Evolutionary conservation across 2,888 invertebrate genomes (phyloP).

Genomic region (Brassicogethes aeneus): DNA sequence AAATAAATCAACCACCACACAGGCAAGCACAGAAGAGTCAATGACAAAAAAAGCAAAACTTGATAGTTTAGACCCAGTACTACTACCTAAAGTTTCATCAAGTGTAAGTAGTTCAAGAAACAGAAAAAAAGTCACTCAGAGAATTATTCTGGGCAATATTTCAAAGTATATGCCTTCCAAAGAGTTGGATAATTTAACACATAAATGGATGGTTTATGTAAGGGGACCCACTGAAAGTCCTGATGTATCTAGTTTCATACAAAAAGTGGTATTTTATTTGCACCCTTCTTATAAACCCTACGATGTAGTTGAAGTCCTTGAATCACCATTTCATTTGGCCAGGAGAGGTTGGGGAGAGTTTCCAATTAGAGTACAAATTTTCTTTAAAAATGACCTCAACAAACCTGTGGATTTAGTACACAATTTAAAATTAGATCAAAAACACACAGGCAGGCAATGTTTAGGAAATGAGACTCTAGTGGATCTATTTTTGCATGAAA

Average conservation of each 20-base stretch:
- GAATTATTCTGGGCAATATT: slow-evolving; percentile 58
- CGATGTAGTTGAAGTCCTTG: slow-evolving; percentile 70
- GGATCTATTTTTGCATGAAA: slow-evolving; percentile 56
- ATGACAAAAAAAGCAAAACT: slow-evolving; percentile 9
- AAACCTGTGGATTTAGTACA: slow-evolving; percentile 74
- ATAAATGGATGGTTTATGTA: slow-evolving; percentile 88
- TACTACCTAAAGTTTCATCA: slow-evolving; percentile 12
- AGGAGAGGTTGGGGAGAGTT: slow-evolving; percentile 92
- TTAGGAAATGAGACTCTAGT: slow-evolving; percentile 74
- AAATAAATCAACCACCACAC: background rate
- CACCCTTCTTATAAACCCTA: slow-evolving; percentile 84
- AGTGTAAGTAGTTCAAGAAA: slow-evolving; percentile 19
- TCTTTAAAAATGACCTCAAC: slow-evolving; percentile 64
- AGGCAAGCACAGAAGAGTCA: slow-evolving; percentile 6
- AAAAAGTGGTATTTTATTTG: slow-evolving; percentile 68
- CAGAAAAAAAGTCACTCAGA: slow-evolving; percentile 33
- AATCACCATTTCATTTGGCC: slow-evolving; percentile 74
- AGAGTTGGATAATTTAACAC: slow-evolving; percentile 65
- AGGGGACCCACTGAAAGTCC: slow-evolving; percentile 56
- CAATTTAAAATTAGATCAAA: slow-evolving; percentile 69
- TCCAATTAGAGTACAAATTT: slow-evolving; percentile 70
- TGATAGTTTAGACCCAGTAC: slow-evolving; percentile 4
- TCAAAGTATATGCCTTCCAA: slow-evolving; percentile 68
- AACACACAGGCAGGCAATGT: slow-evolving; percentile 76
- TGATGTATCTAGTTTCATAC: slow-evolving; percentile 54